Percentiles rank a stretch among this genome's conserved stretches.
Evolutionary conservation across 1,140 invertebrate species (phyloP).

Genomic region (Tetragnatha versicolor): DNA sequence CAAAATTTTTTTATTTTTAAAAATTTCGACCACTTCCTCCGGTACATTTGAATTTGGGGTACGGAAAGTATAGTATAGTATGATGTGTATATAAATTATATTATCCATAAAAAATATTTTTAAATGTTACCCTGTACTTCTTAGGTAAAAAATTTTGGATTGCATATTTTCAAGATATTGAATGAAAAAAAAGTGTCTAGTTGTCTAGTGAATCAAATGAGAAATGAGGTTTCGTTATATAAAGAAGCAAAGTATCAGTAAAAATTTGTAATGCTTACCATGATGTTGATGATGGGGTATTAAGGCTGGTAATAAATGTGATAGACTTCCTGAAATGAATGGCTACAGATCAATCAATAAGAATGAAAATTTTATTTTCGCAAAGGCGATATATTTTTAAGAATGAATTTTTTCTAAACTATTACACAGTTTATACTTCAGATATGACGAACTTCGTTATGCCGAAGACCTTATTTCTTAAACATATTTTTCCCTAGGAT

Average conservation of each 20-base stretch:
- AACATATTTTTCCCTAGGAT: neutral
- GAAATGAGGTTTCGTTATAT: too few relatives aligned
- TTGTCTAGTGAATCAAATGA: neutral
- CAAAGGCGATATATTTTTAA: neutral
- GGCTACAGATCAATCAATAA: neutral
- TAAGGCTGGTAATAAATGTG: constrained; percentile 9
- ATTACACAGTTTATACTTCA: neutral
- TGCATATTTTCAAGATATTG: neutral
- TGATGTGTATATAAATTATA: too few relatives aligned
- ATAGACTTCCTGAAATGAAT: neutral
- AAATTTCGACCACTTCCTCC: too few relatives aligned
- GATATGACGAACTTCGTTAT: neutral
- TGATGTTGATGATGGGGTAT: constrained; percentile 11
- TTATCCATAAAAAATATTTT: neutral
- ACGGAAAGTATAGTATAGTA: too few relatives aligned
- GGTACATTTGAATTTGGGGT: too few relatives aligned
- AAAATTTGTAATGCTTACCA: neutral
- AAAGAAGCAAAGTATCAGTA: neutral
- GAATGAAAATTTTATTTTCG: neutral
- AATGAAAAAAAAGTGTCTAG: neutral
- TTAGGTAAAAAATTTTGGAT: neutral
- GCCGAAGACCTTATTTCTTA: neutral
- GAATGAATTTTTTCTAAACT: neutral
- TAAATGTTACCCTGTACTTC: neutral
- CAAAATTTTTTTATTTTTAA: too few relatives aligned